phyloP scores from a whole-genome alignment of 64 coral and sea anemone genomes.

The Porites lutea region DNA sequence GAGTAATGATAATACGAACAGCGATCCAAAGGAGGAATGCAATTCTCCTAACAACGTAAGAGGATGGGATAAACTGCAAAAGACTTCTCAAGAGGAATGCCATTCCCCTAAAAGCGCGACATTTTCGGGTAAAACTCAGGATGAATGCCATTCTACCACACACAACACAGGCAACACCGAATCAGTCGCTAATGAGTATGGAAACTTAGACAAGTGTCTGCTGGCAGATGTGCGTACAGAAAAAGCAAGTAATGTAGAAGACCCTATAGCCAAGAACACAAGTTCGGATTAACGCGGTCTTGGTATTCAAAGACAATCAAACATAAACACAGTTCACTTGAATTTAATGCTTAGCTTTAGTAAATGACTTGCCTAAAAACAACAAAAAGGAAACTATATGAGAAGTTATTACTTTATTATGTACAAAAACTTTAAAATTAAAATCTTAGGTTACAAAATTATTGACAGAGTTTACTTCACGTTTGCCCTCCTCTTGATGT shows the following conservation, averaged over 20 bases:
- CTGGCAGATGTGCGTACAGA: background rate
- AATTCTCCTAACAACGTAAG: too few relatives aligned
- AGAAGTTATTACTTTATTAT: background rate
- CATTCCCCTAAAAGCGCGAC: too few relatives aligned
- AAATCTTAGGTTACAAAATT: background rate
- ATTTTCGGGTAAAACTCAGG: background rate
- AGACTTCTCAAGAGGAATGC: too few relatives aligned
- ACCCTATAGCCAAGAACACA: too few relatives aligned
- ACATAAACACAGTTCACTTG: background rate
- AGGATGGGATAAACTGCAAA: background rate
- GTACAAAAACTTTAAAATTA: constrained; percentile 24
- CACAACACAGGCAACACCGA: too few relatives aligned
- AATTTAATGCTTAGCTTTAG: constrained; percentile 23
- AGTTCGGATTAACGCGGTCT: too few relatives aligned
- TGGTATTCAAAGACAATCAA: too few relatives aligned
- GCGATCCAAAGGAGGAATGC: too few relatives aligned
- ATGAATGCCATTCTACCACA: too few relatives aligned
- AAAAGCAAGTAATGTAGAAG: background rate
- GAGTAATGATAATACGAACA: too few relatives aligned
- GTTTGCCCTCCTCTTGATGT: constrained; percentile 17
- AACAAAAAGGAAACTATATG: background rate
- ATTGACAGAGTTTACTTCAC: background rate
- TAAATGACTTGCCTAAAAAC: background rate
- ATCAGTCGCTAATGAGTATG: background rate
- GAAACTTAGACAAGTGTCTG: background rate